A percentile compares a stretch with the other conserved stretches of the same genome.
Evolutionary conservation across 2,888 invertebrate species (phyloP).

Genomic region (Hedya salicella): DNA sequence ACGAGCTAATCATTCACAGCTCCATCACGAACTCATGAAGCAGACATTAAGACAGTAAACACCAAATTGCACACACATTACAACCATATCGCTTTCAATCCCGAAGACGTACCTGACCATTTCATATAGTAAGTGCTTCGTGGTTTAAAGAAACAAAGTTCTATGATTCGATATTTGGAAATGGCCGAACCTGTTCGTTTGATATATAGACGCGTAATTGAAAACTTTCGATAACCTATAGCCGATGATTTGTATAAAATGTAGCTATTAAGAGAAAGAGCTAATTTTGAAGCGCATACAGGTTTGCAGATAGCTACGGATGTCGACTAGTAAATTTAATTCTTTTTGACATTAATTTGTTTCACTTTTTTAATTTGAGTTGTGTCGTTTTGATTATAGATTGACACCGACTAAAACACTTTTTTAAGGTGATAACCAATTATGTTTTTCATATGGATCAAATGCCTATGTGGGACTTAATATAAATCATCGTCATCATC

Average conservation of each 20-base stretch:
- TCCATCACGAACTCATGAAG: conserved; percentile 19
- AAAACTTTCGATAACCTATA: conserved; percentile 38
- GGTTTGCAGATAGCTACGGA: neutral
- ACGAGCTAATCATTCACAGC: conserved; percentile 9
- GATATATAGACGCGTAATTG: conserved; percentile 35
- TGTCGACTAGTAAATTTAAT: neutral
- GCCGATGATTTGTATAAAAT: conserved; percentile 22
- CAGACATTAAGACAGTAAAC: conserved; percentile 11
- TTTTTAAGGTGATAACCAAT: too few species aligned
- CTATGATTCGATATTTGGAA: neutral
- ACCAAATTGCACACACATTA: neutral
- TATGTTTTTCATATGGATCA: too few species aligned
- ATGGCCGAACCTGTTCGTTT: conserved; percentile 27
- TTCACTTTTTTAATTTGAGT: too few species aligned
- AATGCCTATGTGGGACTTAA: too few species aligned
- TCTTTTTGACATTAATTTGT: neutral
- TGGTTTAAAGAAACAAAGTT: conserved; percentile 2
- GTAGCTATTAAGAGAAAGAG: conserved; percentile 11
- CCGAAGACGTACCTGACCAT: neutral
- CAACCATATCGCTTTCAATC: conserved; percentile 7
- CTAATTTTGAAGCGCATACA: neutral
- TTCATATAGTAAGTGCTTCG: neutral
- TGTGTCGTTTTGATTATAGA: too few species aligned
- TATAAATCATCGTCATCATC: too few species aligned
- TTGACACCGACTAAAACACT: too few species aligned